Evolutionary conservation across 1,140 invertebrate species (phyloP).

Genomic region (Drosophila murphyi): DNA sequence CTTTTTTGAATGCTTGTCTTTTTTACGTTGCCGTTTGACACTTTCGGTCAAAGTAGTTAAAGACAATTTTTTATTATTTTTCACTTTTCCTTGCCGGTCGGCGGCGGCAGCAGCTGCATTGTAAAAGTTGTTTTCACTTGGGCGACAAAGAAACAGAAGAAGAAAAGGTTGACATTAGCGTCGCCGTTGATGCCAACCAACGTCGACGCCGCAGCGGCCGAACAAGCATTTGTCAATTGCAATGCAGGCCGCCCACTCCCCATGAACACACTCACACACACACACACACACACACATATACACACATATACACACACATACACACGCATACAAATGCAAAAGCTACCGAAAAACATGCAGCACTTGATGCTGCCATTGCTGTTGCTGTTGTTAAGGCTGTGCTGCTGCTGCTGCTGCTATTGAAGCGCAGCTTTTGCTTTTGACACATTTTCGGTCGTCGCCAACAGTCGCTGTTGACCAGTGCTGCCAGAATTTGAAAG

Average conservation of each 20-base stretch:
- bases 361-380: conserved; percentile 19
- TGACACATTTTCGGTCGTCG: conserved; percentile 67
- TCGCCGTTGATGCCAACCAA: neutral
- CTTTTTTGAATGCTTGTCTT: neutral
- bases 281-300: conserved; percentile 3
- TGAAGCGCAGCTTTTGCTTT: conserved; percentile 70
- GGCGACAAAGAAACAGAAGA: conserved; percentile 12
- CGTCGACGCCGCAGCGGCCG: conserved; percentile 10
- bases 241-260: conserved; percentile 17
- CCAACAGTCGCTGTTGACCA: conserved; percentile 2
- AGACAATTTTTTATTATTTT: conserved; percentile 59
- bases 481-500: neutral
- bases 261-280: conserved; percentile 11
- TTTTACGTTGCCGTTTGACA: conserved; percentile 25
- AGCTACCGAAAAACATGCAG: conserved; percentile 20
- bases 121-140: conserved; percentile 80
- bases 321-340: conserved; percentile 7
- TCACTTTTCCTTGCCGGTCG: conserved; percentile 60
- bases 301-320: conserved; percentile 3
- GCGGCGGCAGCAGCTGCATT: conserved; percentile 46
- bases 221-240: conserved; percentile 24
- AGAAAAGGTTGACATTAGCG: conserved; percentile 13
- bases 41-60: conserved; percentile 34
- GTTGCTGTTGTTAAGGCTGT: neutral
- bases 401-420: conserved; percentile 2